These are phyloP conservation scores for Drosophila arizonae DNA, from an alignment of 1,140 invertebrate species.

Conservation along the genomic window DNA sequence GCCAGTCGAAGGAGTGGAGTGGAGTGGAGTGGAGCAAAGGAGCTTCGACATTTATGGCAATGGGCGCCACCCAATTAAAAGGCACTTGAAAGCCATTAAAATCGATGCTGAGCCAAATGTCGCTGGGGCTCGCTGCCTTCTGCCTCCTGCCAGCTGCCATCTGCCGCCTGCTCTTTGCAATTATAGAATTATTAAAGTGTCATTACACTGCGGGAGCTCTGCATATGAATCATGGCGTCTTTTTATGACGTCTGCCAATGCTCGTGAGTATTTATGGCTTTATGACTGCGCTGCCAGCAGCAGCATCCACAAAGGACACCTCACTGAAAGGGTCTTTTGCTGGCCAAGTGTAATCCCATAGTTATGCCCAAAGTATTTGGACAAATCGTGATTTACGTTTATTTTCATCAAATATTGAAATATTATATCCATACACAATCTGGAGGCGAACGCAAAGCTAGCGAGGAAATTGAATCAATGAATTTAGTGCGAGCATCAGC, in stretches of 20 bases:
- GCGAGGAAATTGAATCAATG: slow-evolving; percentile 77
- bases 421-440: slow-evolving; percentile 77
- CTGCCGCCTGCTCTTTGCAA: slow-evolving; percentile 30
- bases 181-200: slow-evolving; percentile 77
- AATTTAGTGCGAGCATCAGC: slow-evolving; percentile 77
- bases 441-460: slow-evolving; percentile 47
- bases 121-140: slow-evolving; percentile 1
- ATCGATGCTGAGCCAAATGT: slow-evolving; percentile 43
- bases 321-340: slow-evolving; percentile 12
- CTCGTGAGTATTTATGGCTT: slow-evolving; percentile 66
- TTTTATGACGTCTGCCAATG: slow-evolving; percentile 68
- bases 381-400: slow-evolving; percentile 66
- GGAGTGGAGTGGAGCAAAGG: not conserved
- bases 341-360: slow-evolving; percentile 16
- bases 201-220: slow-evolving; percentile 57
- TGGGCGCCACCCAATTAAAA: slow-evolving; percentile 76
- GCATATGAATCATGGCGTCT: slow-evolving; percentile 65
- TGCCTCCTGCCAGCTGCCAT: too few species aligned
- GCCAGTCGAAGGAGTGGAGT: not conserved
- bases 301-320: not conserved
- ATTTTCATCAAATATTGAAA: slow-evolving; percentile 75
- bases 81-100: slow-evolving; percentile 67
- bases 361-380: slow-evolving; percentile 23
- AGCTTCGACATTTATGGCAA: slow-evolving; percentile 52
- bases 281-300: not conserved